phyloP scores from a whole-genome alignment of 2,113 vertebrate genomes.

The Raphicerus campestris region DNA sequence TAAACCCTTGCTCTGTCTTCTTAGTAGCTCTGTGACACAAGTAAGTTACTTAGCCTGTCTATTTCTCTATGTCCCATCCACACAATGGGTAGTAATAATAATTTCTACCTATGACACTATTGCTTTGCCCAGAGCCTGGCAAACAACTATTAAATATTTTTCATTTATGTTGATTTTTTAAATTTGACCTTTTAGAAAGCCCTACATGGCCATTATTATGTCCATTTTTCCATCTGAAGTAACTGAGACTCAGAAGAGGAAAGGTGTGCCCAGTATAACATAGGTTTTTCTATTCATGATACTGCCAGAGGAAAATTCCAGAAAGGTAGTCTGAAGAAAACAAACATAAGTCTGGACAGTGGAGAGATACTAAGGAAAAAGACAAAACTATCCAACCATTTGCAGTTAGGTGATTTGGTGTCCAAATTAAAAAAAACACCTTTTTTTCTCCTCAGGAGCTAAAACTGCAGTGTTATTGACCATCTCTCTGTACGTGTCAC shows the following conservation, averaged over 20 bases:
- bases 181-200: neutral
- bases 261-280: neutral
- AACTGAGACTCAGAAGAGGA: neutral
- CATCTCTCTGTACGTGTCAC: neutral
- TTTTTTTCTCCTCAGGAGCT: neutral
- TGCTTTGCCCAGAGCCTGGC: neutral
- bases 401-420: neutral
- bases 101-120: neutral
- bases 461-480: rapidly evolving
- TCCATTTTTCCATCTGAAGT: neutral
- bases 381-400: neutral
- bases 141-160: neutral
- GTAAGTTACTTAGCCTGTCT: neutral
- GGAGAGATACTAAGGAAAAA: neutral
- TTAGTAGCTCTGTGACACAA: neutral
- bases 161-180: neutral
- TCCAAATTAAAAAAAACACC: neutral
- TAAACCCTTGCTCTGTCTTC: too few species aligned
- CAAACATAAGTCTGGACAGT: neutral
- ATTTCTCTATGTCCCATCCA: neutral
- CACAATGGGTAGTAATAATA: neutral
- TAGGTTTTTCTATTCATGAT: neutral
- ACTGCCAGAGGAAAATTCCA: neutral
- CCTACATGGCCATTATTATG: neutral
- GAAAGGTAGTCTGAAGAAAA: neutral